Evolutionary conservation across 2,113 vertebrate genomes (phyloP).

Genomic region (Phrynosoma platyrhinos): DNA sequence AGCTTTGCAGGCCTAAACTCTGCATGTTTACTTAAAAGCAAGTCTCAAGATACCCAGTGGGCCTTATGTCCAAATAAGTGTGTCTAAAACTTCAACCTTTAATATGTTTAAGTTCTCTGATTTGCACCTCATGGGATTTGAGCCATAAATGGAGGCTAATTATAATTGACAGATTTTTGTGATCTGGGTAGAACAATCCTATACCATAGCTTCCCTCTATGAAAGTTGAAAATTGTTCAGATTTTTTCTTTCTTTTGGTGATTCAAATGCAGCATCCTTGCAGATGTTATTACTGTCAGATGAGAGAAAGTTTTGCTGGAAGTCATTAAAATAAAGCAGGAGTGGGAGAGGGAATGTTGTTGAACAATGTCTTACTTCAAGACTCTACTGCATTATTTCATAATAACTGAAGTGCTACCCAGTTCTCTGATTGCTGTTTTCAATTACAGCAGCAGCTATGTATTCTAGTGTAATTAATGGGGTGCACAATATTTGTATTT

Average conservation of each 20-base stretch:
- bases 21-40: not conserved
- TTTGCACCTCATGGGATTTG: not conserved
- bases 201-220: constrained; percentile 43
- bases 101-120: not conserved
- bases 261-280: constrained; percentile 43
- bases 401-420: not conserved
- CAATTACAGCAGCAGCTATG: constrained; percentile 8
- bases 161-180: constrained; percentile 49
- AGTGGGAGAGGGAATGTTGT: not conserved
- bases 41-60: constrained; percentile 3
- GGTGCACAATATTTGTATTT: constrained; percentile 7
- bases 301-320: constrained; percentile 54
- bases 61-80: not conserved
- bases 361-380: constrained; percentile 51
- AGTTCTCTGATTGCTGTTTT: constrained; percentile 24
- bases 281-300: constrained; percentile 45
- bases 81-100: not conserved
- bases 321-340: constrained; percentile 24
- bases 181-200: constrained; percentile 47
- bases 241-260: constrained; percentile 42
- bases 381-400: constrained; percentile 43
- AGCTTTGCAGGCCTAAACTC: too few species aligned
- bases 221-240: constrained; percentile 20
- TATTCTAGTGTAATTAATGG: constrained; percentile 9
- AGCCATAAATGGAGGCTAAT: not conserved